These are phyloP conservation scores for Struthidea cinerea DNA, from an alignment of 2,113 vertebrate genomes.

Conservation along the genomic window DNA sequence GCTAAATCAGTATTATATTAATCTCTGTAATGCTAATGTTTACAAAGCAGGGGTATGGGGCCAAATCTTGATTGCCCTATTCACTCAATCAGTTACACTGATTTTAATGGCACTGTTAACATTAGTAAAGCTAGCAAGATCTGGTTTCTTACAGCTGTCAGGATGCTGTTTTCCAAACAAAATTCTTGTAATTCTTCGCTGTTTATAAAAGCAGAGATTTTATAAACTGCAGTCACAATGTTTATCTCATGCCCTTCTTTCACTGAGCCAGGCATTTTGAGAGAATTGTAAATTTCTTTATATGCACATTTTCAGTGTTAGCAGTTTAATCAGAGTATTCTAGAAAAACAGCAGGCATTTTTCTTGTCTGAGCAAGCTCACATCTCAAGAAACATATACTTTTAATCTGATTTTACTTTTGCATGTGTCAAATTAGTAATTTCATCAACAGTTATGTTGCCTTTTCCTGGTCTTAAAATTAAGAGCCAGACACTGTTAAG, in stretches of 20 bases:
- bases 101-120: not conserved
- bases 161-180: not conserved
- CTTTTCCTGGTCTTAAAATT: too few species aligned
- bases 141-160: not conserved
- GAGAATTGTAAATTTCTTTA: not conserved
- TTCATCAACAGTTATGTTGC: not conserved
- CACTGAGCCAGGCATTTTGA: not conserved
- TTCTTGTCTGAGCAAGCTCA: not conserved
- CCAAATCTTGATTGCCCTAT: not conserved
- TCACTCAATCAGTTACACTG: not conserved
- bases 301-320: not conserved
- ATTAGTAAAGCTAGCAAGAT: not conserved
- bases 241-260: not conserved
- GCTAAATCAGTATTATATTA: not conserved
- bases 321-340: not conserved
- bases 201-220: not conserved
- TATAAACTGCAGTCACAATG: not conserved
- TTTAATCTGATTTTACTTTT: not conserved
- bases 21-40: not conserved
- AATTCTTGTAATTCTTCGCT: not conserved
- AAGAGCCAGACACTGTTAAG: too few species aligned
- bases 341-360: not conserved
- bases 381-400: not conserved
- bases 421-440: not conserved
- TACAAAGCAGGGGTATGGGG: not conserved